phyloP scores from a whole-genome alignment of 2,888 invertebrate genomes.

The Pollenia labialis region DNA sequence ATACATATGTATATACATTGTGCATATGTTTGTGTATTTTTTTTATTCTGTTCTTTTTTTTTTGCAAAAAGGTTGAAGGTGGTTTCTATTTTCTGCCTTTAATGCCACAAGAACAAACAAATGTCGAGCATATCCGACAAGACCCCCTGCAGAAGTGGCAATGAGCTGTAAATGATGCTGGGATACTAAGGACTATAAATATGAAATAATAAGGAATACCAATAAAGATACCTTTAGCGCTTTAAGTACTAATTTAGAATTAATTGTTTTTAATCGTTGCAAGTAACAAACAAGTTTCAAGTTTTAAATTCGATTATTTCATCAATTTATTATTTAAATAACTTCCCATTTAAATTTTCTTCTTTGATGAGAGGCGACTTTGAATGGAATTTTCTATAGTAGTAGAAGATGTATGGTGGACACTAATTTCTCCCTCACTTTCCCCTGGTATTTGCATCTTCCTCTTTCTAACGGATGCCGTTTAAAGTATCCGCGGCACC shows the following conservation, averaged over 20 bases:
- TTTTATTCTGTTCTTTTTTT: not conserved
- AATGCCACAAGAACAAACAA: not conserved
- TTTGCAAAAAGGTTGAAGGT: conserved; percentile 59
- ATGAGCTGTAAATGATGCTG: conserved; percentile 81
- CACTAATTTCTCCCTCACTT: not conserved
- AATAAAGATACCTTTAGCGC: not conserved
- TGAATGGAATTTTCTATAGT: conserved; percentile 16
- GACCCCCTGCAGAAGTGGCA: conserved; percentile 82
- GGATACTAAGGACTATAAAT: not conserved
- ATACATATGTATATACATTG: too few species aligned
- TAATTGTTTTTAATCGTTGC: not conserved
- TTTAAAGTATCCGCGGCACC: conserved; percentile 42
- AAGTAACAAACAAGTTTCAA: too few species aligned
- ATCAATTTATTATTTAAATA: conserved; percentile 34
- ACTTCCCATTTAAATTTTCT: conserved; percentile 21
- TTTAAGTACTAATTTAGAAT: too few species aligned
- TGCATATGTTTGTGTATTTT: not conserved
- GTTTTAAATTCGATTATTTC: conserved; percentile 8
- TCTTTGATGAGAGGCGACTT: conserved; percentile 50
- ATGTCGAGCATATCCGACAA: not conserved
- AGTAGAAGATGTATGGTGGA: not conserved
- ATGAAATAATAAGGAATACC: conserved; percentile 3
- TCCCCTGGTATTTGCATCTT: not conserved
- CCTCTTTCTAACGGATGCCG: not conserved
- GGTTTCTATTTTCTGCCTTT: conserved; percentile 25